A percentile compares a stretch with the other conserved stretches of the same genome.
Conservation (phyloP, 2,113 vertebrate species). For the Myrmecobius fasciatus region DNA sequence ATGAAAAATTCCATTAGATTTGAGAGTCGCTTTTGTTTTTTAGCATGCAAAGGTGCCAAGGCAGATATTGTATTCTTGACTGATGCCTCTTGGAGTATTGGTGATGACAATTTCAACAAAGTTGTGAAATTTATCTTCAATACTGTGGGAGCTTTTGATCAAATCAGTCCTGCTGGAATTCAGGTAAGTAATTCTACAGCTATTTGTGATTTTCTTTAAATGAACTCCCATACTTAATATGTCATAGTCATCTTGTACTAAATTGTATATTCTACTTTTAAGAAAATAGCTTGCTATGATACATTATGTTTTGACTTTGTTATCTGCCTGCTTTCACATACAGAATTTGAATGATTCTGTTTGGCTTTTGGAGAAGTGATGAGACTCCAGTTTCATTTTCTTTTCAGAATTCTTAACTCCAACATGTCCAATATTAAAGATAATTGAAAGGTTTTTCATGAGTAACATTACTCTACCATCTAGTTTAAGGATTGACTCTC, state of each 20-base stretch:
- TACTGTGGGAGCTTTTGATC: conserved; percentile 93
- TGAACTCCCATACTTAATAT: background rate
- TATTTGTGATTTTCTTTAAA: background rate
- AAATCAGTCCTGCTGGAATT: conserved; percentile 92
- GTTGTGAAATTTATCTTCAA: conserved; percentile 93
- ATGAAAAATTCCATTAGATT: conserved; percentile 38
- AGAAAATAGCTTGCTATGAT: background rate
- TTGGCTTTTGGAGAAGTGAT: conserved; percentile 38
- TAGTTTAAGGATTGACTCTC: background rate
- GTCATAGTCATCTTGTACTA: background rate
- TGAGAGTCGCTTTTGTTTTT: conserved; percentile 47
- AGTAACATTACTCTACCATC: background rate
- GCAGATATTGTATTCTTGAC: conserved; percentile 98
- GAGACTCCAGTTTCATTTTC: conserved; percentile 13
- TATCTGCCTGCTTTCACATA: background rate
- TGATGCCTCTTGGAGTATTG: conserved; percentile 98
- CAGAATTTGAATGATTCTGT: conserved; percentile 5
- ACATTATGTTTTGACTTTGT: conserved; percentile 30
- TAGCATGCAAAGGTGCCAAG: conserved; percentile 98
- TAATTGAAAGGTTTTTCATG: background rate
- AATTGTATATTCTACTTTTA: conserved; percentile 9
- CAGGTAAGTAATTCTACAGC: conserved; percentile 86
- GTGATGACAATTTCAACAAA: conserved; percentile 97
- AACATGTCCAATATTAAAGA: background rate
- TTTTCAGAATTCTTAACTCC: conserved; percentile 7